These are phyloP conservation scores for Prunella himalayana DNA, from an alignment of 2,113 vertebrate genomes.

Conservation along the genomic window DNA sequence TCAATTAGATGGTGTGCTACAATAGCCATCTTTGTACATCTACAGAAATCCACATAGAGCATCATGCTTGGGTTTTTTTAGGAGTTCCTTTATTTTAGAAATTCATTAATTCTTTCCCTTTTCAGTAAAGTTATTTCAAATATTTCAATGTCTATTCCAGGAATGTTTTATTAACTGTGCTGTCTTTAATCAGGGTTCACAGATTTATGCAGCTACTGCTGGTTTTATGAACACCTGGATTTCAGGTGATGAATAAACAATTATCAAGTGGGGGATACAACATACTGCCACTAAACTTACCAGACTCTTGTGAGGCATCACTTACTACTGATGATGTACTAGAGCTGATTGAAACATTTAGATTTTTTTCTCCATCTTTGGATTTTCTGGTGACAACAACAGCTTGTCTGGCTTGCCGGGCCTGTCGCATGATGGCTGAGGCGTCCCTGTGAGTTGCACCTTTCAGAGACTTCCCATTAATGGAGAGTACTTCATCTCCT, in stretches of 20 bases:
- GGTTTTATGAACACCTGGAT: neutral
- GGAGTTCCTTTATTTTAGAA: neutral
- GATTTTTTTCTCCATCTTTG: conserved; percentile 12
- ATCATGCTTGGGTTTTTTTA: neutral
- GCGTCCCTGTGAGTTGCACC: conserved; percentile 80
- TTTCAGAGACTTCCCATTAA: conserved; percentile 91
- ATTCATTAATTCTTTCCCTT: neutral
- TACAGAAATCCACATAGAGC: neutral
- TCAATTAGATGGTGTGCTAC: neutral
- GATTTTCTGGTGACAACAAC: conserved; percentile 86
- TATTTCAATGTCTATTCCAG: neutral
- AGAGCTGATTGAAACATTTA: neutral
- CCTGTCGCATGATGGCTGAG: conserved; percentile 81
- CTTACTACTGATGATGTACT: conserved; percentile 23
- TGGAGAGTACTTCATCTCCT: conserved; percentile 90
- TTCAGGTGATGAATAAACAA: neutral
- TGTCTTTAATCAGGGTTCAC: neutral
- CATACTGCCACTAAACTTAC: neutral
- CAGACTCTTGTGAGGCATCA: neutral
- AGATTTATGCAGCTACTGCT: neutral
- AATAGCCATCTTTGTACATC: neutral
- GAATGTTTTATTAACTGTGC: neutral
- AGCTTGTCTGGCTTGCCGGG: conserved; percentile 80
- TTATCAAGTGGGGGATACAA: neutral
- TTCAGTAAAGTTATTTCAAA: neutral